These are phyloP conservation scores for Petroica traversi DNA, from an alignment of 2,113 vertebrate genomes.

Conservation along the genomic window DNA sequence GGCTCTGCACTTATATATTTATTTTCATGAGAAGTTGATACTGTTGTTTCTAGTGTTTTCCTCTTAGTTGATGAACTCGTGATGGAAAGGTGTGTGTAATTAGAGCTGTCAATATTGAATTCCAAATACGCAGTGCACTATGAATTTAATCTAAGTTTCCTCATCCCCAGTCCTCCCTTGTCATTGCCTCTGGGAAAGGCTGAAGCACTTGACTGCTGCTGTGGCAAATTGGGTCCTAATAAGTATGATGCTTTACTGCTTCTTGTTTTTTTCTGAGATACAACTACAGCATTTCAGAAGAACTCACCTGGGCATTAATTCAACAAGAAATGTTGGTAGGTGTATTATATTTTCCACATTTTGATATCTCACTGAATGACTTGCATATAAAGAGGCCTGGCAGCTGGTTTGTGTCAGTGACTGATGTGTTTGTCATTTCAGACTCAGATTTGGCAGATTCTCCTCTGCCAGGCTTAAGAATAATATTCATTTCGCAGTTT, in stretches of 20 bases:
- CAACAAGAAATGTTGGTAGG: constrained; percentile 67
- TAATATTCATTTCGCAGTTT: neutral
- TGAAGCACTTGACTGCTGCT: constrained; percentile 77
- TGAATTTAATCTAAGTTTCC: constrained; percentile 78
- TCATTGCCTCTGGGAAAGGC: constrained; percentile 68
- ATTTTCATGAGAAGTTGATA: neutral
- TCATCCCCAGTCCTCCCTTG: constrained; percentile 54
- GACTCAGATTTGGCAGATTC: constrained; percentile 6
- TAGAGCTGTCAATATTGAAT: constrained; percentile 75
- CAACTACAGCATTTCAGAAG: constrained; percentile 71
- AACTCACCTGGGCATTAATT: constrained; percentile 77
- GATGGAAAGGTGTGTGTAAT: constrained; percentile 69
- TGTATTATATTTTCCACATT: constrained; percentile 70
- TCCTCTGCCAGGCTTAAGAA: constrained; percentile 28
- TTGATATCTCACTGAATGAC: constrained; percentile 67
- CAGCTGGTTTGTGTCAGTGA: constrained; percentile 63
- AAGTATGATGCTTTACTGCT: constrained; percentile 76
- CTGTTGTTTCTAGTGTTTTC: constrained; percentile 57
- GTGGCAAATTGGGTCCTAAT: constrained; percentile 82
- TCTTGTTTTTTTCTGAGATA: constrained; percentile 76
- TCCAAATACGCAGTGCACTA: constrained; percentile 57
- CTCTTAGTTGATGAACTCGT: constrained; percentile 68
- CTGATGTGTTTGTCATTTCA: constrained; percentile 47
- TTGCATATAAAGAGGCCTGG: constrained; percentile 69
- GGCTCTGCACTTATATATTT: neutral